Base-by-base conservation (phyloP, 2,797 vertebrate genomes). In the Phalanger gymnotis region DNA sequence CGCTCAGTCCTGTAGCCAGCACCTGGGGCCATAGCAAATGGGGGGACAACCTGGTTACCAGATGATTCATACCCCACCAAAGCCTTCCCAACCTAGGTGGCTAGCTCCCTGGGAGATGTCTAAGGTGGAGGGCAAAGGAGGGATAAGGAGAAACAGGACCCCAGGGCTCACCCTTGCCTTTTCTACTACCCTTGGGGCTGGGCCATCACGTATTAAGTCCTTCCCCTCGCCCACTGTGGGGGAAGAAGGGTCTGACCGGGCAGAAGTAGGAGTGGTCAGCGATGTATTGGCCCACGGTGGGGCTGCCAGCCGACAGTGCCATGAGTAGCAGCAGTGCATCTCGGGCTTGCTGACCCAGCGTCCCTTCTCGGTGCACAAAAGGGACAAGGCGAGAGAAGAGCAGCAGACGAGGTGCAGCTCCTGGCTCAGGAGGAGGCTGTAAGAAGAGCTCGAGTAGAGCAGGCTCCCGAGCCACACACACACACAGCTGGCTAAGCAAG, bases 261-360 rank as follows among this genome's bases (percentile, higher is more conserved):
- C 99, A 99, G 98, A 99, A 99, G 99, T 99, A 99, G 97, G 99
- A 99, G 98, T 99, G 99, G 98, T 99, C 99, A 0, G 99, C 98
- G 57, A 99, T 99, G 99, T 99, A 99, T 40, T 98, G 98, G 0
- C 99, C 99, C 98, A 99, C 99, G 0, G 98, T 98, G 3, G 98
- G 98, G 96, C 99, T 99, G 98, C 98, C 98, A 94, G 99, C 99
- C 0, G 99, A 99, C 54, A 99, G 98, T 2, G 99, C 99, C 99
- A 99, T 99, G 98, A 99, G 99, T 94, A 99, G 99, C 87, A 99
- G 99, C 95, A 99, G 99, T 0, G 99, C 99, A 0, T 99, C 99
- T 0, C 99, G 98, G 0, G 99, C 99, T 98, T 99, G 99, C 98
- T 99, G 99, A 19, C 99, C 99, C 27, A 99, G 98, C 7, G 99